Percentiles rank a stretch among this genome's conserved stretches.
These are phyloP conservation scores for Numida meleagris DNA, from an alignment of 2,113 vertebrate genomes.

Conservation along the genomic window DNA sequence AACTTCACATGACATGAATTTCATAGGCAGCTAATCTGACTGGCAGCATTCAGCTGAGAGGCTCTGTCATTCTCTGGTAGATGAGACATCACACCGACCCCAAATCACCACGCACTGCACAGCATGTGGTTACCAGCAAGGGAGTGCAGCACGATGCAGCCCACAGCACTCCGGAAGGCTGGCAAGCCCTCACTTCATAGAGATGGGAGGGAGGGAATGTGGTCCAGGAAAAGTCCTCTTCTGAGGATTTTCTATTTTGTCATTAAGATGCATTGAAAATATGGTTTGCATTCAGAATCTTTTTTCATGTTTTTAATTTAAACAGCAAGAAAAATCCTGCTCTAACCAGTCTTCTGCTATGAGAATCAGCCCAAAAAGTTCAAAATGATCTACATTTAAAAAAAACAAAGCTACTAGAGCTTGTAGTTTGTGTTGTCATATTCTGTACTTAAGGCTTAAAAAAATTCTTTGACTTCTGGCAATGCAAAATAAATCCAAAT, in stretches of 20 bases:
- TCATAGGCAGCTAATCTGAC: background rate
- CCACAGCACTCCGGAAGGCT: background rate
- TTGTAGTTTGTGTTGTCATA: background rate
- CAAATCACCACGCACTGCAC: background rate
- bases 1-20: background rate
- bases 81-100: background rate
- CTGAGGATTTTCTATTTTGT: background rate
- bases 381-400: background rate
- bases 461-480: background rate
- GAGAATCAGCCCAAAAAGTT: background rate
- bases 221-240: background rate
- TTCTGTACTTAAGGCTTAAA: background rate
- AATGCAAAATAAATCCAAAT: slow-evolving; percentile 2
- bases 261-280: background rate
- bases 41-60: background rate
- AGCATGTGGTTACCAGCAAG: background rate
- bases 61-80: background rate
- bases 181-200: background rate
- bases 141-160: background rate
- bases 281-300: background rate
- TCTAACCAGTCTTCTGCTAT: background rate
- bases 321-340: background rate
- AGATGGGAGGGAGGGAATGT: background rate
- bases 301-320: background rate
- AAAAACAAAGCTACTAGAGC: background rate